Base-by-base conservation (phyloP, 2,113 vertebrate genomes). In the Collichthys lucidus region DNA sequence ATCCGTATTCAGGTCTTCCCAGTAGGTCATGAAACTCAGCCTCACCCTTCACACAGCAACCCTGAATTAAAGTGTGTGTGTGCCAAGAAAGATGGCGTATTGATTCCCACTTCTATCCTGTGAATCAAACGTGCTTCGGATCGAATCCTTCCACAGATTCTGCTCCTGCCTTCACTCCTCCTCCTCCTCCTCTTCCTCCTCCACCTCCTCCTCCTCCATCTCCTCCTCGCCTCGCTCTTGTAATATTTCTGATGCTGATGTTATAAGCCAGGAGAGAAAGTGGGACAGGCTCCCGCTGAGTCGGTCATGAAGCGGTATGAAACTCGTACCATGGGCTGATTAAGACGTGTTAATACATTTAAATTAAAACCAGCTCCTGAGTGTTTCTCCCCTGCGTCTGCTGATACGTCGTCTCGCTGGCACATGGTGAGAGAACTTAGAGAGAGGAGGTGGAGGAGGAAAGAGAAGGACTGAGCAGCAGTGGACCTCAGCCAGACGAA, bases 331-430 rank as follows among this genome's bases (percentile, higher is more conserved):
- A 35, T 20, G 14, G 63, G 75, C 75, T 82, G 71, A 84, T 80
- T 80, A 78, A 80, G 60, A 77, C 26, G 66, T 83, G 77, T 59
- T 87, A 81, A 89, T 86, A 71, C 31, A 87, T 91, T 88, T 44
- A 74, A 85, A 89, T 88, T 0, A 88, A 88, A 69, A 68, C 66
- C 74, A 55, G 70, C 35, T 77, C 55, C 67, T 69, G 62, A 65
- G 64, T 16, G 50, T 19, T 22, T 10, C 31, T 6, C 11, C 22
- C n/a, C 60, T 83, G 84, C 65, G n/a, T n/a, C 64, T 59, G 75
- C 75, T 73, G 65, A 55, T 76, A 16, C 64, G 31, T 52, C 53
- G 42, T 61, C 73, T 64, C 3, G 6, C 79, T 56, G 53, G 72
- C 42, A 66, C 74, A 64, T 7, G 55, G 49, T 24, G 63, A 70